Evolutionary conservation across 64 coral and sea anemone species (phyloP), one percentile per base, ranked within the genome.

Genomic region (Stylophora pistillata): DNA sequence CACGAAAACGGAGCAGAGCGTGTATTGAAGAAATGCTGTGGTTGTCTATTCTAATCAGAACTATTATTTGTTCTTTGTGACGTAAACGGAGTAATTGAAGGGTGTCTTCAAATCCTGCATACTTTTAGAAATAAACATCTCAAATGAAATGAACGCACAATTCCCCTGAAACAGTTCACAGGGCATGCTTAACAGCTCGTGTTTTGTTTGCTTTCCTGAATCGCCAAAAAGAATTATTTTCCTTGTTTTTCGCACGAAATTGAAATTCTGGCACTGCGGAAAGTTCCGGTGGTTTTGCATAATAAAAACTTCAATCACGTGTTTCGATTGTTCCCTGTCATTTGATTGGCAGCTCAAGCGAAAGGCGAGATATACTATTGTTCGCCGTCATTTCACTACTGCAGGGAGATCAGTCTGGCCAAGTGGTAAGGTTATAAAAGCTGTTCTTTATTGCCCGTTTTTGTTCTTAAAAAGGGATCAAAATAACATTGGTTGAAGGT

Each of bases 231-330:
- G 80, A 90, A 84, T 63, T 68, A 21, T 69, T 70, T 84, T 68
- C 69, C 83, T 92, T 73, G 74, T 77, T 93, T 93, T 90, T 90
- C 64, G 73, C 87, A 89, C 54, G 56, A 93, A 89, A 97, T 97
- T 92, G 92, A 97, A 97, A 97, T 97, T 97, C 88, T 93, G 88
- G 81, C 89, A 91, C 90, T 78, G 91, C 82, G 68, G 85, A 97
- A 97, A 92, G 91, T 93, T 97, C 95, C 95, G 95, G 95, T 97
- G 95, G 95, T 97, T 97, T 97, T 97, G 87, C 95, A 97, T 97
- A 97, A 97, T 97, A 97, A 97, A 92, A 97, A 81, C n/a, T 63
- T 59, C 85, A 68, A 89, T 96, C 95, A 97, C 95, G 95, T 97
- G 95, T 33, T 80, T 74, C 57, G 30, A 97, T 97, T 97, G 95